Conservation (phyloP, 2,888 invertebrate species). For the Thyatira batis region DNA sequence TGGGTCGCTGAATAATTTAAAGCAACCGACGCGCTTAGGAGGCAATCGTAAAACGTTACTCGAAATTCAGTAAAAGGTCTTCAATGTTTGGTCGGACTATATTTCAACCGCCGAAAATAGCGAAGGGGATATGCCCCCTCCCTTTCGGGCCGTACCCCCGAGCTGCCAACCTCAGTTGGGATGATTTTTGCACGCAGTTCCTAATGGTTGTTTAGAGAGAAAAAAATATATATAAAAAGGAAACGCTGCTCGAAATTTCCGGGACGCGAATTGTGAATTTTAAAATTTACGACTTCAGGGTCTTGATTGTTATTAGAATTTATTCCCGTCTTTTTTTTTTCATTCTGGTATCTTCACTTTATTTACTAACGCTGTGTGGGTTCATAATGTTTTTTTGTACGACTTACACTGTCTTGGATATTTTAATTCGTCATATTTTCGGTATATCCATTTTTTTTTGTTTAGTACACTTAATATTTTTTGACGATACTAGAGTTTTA, state of each 20-base stretch:
- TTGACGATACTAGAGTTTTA: no score
- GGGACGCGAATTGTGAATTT: slow-evolving; percentile 31
- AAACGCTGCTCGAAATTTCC: slow-evolving; percentile 45
- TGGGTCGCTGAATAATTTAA: slow-evolving; percentile 68
- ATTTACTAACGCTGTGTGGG: background rate
- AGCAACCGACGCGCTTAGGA: slow-evolving; percentile 67
- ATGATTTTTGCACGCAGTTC: slow-evolving; percentile 68
- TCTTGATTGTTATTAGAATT: slow-evolving; percentile 10
- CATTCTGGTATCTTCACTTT: background rate
- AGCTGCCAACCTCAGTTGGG: slow-evolving; percentile 58
- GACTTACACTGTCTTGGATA: no score
- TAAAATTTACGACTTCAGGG: slow-evolving; percentile 36
- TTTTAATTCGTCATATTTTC: no score
- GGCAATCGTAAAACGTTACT: slow-evolving; percentile 74
- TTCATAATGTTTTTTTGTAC: background rate
- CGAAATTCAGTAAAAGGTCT: slow-evolving; percentile 79
- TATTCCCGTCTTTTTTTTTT: background rate
- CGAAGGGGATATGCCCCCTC: slow-evolving; percentile 57
- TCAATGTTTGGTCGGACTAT: slow-evolving; percentile 78
- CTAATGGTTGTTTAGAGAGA: slow-evolving; percentile 67
- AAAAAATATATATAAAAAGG: slow-evolving; percentile 44
- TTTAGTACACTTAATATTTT: no score
- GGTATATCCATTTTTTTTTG: no score
- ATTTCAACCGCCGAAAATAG: slow-evolving; percentile 79
- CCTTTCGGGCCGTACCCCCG: slow-evolving; percentile 28